Conservation (phyloP, 2,797 vertebrate species). For the Dermochelys coriacea region DNA sequence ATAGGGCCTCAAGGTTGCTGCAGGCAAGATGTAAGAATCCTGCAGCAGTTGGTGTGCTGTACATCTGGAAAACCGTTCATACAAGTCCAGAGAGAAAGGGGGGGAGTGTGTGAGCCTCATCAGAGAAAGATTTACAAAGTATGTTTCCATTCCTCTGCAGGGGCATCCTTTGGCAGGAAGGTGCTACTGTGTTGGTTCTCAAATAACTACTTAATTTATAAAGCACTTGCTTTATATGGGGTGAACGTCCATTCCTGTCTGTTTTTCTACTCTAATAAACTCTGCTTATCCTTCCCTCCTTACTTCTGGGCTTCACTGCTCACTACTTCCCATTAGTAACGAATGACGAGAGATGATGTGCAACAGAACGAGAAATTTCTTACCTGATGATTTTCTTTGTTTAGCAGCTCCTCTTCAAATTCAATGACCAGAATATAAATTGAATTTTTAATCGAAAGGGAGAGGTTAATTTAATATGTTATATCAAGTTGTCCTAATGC, state of each 20-base stretch:
- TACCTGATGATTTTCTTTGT: neutral
- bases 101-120: neutral
- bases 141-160: neutral
- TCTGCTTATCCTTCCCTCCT: neutral
- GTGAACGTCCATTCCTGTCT: neutral
- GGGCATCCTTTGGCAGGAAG: neutral
- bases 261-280: neutral
- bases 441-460: neutral
- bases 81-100: neutral
- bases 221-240: neutral
- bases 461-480: neutral
- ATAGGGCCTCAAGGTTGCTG: neutral
- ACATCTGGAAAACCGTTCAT: neutral
- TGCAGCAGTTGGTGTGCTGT: neutral
- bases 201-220: neutral
- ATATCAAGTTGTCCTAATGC: neutral
- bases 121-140: neutral
- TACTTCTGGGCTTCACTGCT: neutral
- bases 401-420: neutral
- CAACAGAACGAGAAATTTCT: neutral
- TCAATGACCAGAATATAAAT: neutral
- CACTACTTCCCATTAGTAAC: neutral
- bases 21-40: neutral
- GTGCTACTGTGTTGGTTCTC: neutral
- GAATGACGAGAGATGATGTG: neutral